These are phyloP conservation scores for Uloborus plumipes DNA, from an alignment of 2,888 invertebrate species.

Conservation along the genomic window DNA sequence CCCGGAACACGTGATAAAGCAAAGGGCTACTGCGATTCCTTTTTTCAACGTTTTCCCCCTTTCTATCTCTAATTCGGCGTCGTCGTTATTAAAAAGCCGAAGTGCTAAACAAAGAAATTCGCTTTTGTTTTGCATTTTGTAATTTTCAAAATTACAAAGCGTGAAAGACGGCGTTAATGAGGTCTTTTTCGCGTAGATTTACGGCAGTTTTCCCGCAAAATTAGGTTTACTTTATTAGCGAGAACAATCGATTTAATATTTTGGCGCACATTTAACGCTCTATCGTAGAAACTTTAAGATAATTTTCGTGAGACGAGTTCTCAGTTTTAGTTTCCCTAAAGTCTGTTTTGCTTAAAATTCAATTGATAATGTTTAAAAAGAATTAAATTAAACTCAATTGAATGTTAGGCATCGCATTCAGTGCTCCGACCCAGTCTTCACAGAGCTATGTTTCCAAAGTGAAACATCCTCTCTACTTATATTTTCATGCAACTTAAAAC, in stretches of 20 bases:
- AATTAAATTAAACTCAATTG: too few species aligned
- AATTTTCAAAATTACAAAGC: constrained; percentile 37
- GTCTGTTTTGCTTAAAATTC: too few species aligned
- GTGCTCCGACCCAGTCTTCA: too few species aligned
- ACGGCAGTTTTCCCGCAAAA: constrained; percentile 32
- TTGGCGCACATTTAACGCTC: neutral
- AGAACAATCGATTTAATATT: constrained; percentile 7
- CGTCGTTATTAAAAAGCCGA: constrained; percentile 34
- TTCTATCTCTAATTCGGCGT: neutral
- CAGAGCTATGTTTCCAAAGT: too few species aligned
- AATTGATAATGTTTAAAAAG: too few species aligned
- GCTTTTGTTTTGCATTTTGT: constrained; percentile 38
- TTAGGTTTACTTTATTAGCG: constrained; percentile 26
- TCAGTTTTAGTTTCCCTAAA: too few species aligned
- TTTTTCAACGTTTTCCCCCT: constrained; percentile 26
- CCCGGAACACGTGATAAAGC: neutral
- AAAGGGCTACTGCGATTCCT: constrained; percentile 9
- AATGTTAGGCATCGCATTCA: too few species aligned
- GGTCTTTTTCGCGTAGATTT: constrained; percentile 34
- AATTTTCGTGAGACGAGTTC: too few species aligned
- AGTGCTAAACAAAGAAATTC: constrained; percentile 41
- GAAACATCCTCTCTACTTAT: too few species aligned
- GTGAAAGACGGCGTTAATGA: constrained; percentile 42
- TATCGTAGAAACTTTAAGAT: neutral
- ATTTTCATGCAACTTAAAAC: too few species aligned